Evolutionary conservation across 2,113 vertebrate species (phyloP).

Genomic region (Macrotis lagotis): DNA sequence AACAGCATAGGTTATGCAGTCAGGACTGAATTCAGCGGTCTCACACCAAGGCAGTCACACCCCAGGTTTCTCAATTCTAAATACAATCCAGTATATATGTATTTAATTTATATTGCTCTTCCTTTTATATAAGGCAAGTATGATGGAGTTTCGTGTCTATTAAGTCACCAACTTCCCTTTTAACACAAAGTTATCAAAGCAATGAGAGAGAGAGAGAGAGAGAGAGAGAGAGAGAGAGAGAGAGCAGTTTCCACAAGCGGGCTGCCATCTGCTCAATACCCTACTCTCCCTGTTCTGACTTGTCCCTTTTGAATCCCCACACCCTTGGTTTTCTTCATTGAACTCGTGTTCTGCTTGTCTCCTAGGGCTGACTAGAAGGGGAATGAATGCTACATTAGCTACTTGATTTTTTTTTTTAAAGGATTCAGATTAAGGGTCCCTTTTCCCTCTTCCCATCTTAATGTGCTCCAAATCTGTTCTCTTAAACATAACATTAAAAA

Average conservation of each 20-base stretch:
- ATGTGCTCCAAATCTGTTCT: neutral
- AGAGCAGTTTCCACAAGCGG: neutral
- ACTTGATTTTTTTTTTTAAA: slow-evolving; percentile 27
- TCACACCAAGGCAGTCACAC: neutral
- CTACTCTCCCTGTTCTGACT: neutral
- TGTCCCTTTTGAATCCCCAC: neutral
- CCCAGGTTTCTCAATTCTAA: neutral
- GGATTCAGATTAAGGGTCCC: neutral
- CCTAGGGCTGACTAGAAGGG: neutral
- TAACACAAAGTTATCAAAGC: neutral
- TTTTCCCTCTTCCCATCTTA: neutral
- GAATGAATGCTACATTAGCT: neutral
- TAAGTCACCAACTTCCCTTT: neutral
- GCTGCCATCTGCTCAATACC: neutral
- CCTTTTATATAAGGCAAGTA: neutral
- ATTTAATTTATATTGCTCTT: neutral
- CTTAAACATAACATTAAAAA: neutral
- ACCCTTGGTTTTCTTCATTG: neutral
- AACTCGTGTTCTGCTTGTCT: neutral
- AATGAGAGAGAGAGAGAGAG: neutral
- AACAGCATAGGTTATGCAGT: neutral
- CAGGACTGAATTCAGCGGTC: neutral
- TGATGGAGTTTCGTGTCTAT: neutral
- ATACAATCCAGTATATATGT: neutral
- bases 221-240: no score